Evolutionary conservation across 1,140 invertebrate species (phyloP), one percentile per base, ranked within the genome.

Genomic region (Ostrea denselamellosa): DNA sequence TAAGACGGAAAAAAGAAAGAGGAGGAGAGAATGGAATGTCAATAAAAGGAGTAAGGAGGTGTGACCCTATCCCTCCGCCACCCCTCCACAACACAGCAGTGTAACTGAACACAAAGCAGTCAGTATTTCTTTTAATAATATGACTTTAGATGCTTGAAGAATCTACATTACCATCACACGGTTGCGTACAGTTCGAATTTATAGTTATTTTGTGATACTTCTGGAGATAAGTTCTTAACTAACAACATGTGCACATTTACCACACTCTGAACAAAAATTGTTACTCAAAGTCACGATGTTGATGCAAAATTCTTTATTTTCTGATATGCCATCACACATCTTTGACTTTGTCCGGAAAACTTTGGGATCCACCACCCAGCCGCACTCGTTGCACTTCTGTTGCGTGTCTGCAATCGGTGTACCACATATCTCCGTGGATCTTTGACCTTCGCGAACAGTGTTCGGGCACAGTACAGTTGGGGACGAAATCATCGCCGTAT

Each of bases 291-390:
- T 71, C 28, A 71, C 22, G 22, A 71, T 71, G 2, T 71, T 71
- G 25, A 71, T 28, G 25, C 65, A 71, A n/a, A 71, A 12, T 71
- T 71, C 10, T 25, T 71, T 22, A 12, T 34, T 28, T 54, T 53
- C 81, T 17, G 19, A 9, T 14, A 83, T 28, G 8, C 81, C 81
- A 9, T 54, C 52, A 17, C 81, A 83, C 81, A 83, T 83, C 81
- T 54, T 83, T 28, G 81, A 83, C 28, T 17, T 44, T 14, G 5
- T 17, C 44, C 19, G 44, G 44, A 83, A 83, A 22, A 83, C 44
- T 28, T 83, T 83, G 14, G 81, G 81, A 54, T 83, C 52, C 44
- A 83, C 52, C 81, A n/a, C 19, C 81, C 81, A 83, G 44, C 81
- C 34, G 28, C 81, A 83, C 1, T 44, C 22, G 17, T 51, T 28